phyloP scores from a whole-genome alignment of 1,140 invertebrate genomes.

The Magallana gigas region DNA sequence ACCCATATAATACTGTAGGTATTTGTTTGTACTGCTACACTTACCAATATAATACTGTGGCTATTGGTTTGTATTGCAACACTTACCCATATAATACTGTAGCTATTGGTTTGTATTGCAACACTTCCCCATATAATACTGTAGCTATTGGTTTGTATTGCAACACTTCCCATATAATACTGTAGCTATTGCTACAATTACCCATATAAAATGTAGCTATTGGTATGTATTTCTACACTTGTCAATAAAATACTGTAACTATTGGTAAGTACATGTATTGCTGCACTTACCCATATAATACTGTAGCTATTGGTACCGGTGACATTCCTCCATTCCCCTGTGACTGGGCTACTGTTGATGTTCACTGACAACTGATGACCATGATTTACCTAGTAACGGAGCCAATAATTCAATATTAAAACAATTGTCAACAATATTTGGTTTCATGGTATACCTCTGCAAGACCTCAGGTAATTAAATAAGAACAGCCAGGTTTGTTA shows the following conservation, averaged over 20 bases:
- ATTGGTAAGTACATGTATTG: not conserved
- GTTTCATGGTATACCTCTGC: too few relatives aligned
- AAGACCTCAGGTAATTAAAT: too few relatives aligned
- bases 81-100: constrained; percentile 53
- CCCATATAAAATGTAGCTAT: too few relatives aligned
- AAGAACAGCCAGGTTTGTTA: not conserved
- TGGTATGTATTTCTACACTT: not conserved
- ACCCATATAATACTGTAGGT: too few relatives aligned
- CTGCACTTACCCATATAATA: constrained; percentile 51
- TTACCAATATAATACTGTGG: constrained; percentile 52
- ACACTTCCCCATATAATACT: constrained; percentile 51
- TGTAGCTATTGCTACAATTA: too few relatives aligned
- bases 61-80: not conserved
- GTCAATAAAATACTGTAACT: constrained; percentile 50
- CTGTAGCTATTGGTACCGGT: constrained; percentile 36
- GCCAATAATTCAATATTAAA: too few relatives aligned
- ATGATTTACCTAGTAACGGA: constrained; percentile 37
- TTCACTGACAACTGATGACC: constrained; percentile 47
- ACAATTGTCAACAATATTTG: too few relatives aligned
- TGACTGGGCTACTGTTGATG: constrained; percentile 47
- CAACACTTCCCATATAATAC: too few relatives aligned
- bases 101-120: not conserved
- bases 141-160: not conserved
- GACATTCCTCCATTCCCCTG: constrained; percentile 53
- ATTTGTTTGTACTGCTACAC: not conserved